A percentile compares a stretch with the other conserved stretches of the same genome.
phyloP scores from a whole-genome alignment of 2,113 vertebrate genomes.

The Ia io region DNA sequence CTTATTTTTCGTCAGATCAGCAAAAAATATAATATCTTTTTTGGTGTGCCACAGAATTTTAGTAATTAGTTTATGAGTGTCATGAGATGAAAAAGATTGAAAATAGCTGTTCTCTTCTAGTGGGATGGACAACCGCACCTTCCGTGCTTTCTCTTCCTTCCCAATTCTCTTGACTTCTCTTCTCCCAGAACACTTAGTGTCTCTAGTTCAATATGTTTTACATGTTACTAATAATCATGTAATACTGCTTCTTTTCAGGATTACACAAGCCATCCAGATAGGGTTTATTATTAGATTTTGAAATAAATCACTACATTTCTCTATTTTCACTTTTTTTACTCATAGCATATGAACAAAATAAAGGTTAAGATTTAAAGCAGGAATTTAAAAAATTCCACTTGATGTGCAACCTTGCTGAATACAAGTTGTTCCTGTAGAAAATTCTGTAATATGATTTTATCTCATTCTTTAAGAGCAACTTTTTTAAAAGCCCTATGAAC shows the following conservation, averaged over 20 bases:
- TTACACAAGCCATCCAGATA: neutral
- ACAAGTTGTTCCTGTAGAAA: neutral
- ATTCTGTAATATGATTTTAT: constrained; percentile 25
- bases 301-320: neutral
- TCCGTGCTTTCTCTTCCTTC: neutral
- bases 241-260: neutral
- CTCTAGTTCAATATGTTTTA: neutral
- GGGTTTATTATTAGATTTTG: neutral
- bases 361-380: neutral
- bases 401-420: neutral
- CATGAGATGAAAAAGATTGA: neutral
- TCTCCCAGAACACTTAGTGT: neutral
- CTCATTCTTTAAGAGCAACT: neutral
- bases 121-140: too few relatives aligned
- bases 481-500: constrained; percentile 17
- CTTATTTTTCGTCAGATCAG: neutral
- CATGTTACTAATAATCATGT: neutral
- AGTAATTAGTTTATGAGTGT: neutral
- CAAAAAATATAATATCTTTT: neutral
- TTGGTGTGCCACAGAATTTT: neutral
- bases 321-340: neutral
- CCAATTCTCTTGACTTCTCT: neutral
- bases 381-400: neutral
- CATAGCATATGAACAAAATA: neutral
- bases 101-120: neutral